Evolutionary conservation across 1,140 invertebrate genomes (phyloP), one percentile per base, ranked within the genome.

Genomic region (Aphelenchoides besseyi): DNA sequence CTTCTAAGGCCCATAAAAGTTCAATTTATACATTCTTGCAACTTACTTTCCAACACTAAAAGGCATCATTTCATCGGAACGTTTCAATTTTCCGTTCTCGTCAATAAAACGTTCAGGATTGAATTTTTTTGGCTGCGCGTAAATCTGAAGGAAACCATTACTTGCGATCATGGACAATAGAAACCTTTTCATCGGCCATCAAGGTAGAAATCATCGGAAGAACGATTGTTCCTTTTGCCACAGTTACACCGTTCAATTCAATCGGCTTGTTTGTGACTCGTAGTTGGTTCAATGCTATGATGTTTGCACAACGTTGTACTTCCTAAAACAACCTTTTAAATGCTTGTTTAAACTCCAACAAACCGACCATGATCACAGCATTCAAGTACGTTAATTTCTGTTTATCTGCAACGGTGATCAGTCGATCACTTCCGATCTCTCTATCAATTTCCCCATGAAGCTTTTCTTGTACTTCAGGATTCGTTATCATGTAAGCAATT

Each of bases 241-340:
- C 23, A 8, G 16, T 5, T 8, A 8, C 5, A 8, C 67, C 67
- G n/a, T 41, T 37, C 12, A 69, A 9, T 8, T 5, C 26, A 37
- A 70, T 26, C 61, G 66, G 61, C 61, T 70, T 67, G 28, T n/a
- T 69, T 8, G 57, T 28, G 9, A 26, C n/a, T 26, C 35, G 67
- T 16, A 69, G 57, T 8, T 5, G n/a, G 26, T 69, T 69, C 59
- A 68, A 8, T 8, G 68, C 23, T 5, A 69, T 18, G n/a, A 69
- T 67, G 68, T 69, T 69, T 8, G 62, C 61, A n/a, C 5, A 5
- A 28, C 67, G 61, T 68, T 69, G 67, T 16, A 70, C 5, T 70
- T 69, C 57, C 67, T 69, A 69, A n/a, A 69, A 41, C 55, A 62
- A 33, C 26, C 5, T 5, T 16, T 29, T 59, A 23, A 8, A 18